These are phyloP conservation scores for Eulithis testata DNA, from an alignment of 2,888 invertebrate species.

Conservation along the genomic window DNA sequence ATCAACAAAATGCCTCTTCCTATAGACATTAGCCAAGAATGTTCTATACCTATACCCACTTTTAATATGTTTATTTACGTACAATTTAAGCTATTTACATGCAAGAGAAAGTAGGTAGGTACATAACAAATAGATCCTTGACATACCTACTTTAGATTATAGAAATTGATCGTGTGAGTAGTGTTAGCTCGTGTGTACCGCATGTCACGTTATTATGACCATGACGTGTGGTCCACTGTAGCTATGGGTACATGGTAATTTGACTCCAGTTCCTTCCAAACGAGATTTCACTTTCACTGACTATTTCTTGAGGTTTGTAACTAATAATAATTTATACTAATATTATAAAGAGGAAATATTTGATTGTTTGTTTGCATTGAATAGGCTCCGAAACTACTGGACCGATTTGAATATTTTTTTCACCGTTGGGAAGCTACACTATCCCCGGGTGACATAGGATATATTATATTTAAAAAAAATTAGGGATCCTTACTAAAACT, in stretches of 20 bases:
- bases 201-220: background rate
- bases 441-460: too few relatives aligned
- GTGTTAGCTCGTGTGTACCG: slow-evolving; percentile 7
- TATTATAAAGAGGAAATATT: too few relatives aligned
- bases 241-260: too few relatives aligned
- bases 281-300: slow-evolving; percentile 37
- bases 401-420: too few relatives aligned
- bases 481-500: too few relatives aligned
- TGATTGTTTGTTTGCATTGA: too few relatives aligned
- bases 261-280: slow-evolving; percentile 20
- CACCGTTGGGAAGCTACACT: too few relatives aligned
- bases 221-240: slow-evolving; percentile 7
- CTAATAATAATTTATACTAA: too few relatives aligned
- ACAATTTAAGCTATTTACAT: background rate
- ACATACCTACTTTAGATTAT: background rate
- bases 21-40: background rate
- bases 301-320: too few relatives aligned
- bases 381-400: too few relatives aligned
- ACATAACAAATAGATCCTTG: background rate
- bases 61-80: slow-evolving; percentile 1
- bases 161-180: background rate
- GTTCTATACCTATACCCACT: background rate
- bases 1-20: too few relatives aligned
- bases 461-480: too few relatives aligned
- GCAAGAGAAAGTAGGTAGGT: background rate